phyloP scores from a whole-genome alignment of 2,888 invertebrate genomes.

The Drosophila limbata region DNA sequence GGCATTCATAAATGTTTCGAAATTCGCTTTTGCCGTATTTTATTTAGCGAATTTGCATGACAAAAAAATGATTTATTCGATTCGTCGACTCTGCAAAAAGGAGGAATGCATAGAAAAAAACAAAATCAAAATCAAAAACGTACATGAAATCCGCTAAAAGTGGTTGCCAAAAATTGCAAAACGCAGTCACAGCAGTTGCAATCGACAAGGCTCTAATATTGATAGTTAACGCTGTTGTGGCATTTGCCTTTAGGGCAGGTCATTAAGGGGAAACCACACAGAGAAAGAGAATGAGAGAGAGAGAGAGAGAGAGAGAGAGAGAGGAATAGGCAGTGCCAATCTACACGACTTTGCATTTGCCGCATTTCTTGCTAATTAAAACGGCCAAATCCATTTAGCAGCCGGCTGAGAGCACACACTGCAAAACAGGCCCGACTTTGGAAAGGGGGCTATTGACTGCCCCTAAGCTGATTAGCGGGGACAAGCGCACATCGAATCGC shows the following conservation, averaged over 20 bases:
- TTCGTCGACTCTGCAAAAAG: constrained; percentile 60
- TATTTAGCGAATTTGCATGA: constrained; percentile 59
- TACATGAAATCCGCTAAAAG: constrained; percentile 12
- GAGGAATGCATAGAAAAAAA: constrained; percentile 53
- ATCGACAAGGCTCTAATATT: constrained; percentile 22
- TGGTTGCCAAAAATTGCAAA: constrained; percentile 50
- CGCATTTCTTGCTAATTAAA: constrained; percentile 77
- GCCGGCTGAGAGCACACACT: constrained; percentile 22
- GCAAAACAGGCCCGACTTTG: constrained; percentile 1
- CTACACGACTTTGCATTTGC: constrained; percentile 49
- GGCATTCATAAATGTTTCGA: constrained; percentile 62
- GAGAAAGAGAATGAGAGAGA: not conserved
- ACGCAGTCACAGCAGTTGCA: constrained; percentile 27
- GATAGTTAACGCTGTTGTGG: constrained; percentile 22
- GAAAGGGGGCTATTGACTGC: constrained; percentile 20
- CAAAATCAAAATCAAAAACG: not conserved
- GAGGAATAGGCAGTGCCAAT: constrained; percentile 20
- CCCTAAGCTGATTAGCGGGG: constrained; percentile 72
- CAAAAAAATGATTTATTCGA: constrained; percentile 75
- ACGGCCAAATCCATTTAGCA: constrained; percentile 74
- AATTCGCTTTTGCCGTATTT: constrained; percentile 49
- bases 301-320: not conserved
- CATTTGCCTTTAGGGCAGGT: constrained; percentile 24
- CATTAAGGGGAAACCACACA: not conserved
- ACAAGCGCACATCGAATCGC: constrained; percentile 39